These are phyloP conservation scores for Arenaria interpres DNA, from an alignment of 2,113 vertebrate genomes.

Conservation along the genomic window DNA sequence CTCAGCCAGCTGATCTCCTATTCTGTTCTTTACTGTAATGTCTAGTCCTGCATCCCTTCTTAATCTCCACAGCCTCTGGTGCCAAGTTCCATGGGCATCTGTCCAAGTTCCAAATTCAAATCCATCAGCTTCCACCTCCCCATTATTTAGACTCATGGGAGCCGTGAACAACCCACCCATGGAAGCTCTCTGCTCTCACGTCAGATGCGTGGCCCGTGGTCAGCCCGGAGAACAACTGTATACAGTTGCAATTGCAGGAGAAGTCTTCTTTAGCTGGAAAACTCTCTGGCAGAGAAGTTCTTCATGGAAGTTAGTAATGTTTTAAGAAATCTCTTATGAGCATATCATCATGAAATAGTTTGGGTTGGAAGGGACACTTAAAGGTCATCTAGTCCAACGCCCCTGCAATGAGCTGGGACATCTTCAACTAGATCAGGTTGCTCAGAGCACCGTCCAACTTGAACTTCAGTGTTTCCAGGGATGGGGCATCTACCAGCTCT, in stretches of 20 bases:
- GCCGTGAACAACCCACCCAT: neutral
- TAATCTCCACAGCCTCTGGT: neutral
- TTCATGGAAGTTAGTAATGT: neutral
- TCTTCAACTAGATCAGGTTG: neutral
- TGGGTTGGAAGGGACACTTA: neutral
- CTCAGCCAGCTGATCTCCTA: neutral
- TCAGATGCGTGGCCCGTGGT: neutral
- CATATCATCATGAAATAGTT: neutral
- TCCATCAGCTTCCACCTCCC: accelerated
- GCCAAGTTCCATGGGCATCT: neutral
- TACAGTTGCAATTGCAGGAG: neutral
- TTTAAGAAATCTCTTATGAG: neutral
- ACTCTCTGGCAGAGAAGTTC: neutral
- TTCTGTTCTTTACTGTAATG: neutral
- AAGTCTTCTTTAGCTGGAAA: neutral
- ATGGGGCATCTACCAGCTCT: neutral
- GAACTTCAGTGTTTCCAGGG: neutral
- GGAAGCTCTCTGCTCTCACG: neutral
- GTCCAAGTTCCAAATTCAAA: neutral
- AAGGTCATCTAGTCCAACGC: neutral
- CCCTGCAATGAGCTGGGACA: neutral
- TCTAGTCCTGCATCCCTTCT: neutral
- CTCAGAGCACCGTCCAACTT: neutral
- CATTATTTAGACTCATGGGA: neutral
- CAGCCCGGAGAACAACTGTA: neutral